Conservation (phyloP, 2,113 vertebrate genomes). For the Pterophyllum scalare region DNA sequence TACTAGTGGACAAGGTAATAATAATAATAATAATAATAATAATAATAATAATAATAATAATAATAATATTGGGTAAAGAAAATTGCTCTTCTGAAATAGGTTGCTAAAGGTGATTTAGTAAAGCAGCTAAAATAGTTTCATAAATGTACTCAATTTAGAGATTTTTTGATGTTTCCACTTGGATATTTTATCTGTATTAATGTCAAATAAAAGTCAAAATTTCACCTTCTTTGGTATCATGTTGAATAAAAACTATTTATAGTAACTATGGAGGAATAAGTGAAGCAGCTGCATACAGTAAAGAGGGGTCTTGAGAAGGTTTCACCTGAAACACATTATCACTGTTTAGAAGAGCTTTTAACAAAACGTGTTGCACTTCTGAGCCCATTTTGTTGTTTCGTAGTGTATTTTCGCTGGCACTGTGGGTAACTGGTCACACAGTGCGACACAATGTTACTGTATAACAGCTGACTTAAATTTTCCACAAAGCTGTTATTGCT, state of each 20-base stretch:
- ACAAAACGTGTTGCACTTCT: neutral
- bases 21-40: neutral
- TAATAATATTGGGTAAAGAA: neutral
- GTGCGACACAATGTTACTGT: neutral
- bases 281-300: neutral
- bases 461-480: neutral
- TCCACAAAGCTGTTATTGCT: neutral
- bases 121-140: neutral
- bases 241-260: neutral
- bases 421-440: neutral
- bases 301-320: neutral
- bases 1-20: neutral
- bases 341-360: conserved; percentile 2
- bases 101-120: neutral
- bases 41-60: neutral
- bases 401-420: neutral
- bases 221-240: neutral
- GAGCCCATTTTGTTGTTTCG: neutral
- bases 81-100: neutral
- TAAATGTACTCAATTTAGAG: neutral
- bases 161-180: neutral
- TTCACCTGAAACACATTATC: neutral
- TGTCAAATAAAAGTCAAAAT: neutral
- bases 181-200: neutral
- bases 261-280: neutral